A percentile compares a stretch with the other conserved stretches of the same genome.
phyloP scores from a whole-genome alignment of 2,888 invertebrate species.

The Dromius quadrimaculatus region DNA sequence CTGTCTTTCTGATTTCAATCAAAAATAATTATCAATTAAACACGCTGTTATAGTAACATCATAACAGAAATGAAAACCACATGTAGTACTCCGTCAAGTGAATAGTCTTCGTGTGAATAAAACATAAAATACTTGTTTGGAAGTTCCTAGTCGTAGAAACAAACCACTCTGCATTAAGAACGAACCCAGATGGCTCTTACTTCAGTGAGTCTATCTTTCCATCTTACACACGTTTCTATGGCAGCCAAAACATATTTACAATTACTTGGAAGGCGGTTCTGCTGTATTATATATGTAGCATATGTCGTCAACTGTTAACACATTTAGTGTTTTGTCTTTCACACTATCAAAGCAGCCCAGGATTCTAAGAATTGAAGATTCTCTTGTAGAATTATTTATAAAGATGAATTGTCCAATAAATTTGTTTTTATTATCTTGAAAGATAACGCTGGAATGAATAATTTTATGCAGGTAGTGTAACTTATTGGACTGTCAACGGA shows the following conservation, averaged over 20 bases:
- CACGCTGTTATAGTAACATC: slow-evolving; percentile 22
- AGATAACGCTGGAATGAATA: slow-evolving; percentile 24
- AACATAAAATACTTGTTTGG: slow-evolving; percentile 39
- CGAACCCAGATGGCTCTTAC: slow-evolving; percentile 33
- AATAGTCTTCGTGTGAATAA: slow-evolving; percentile 20
- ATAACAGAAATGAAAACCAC: slow-evolving; percentile 38
- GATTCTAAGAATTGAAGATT: slow-evolving; percentile 23
- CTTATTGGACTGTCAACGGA: slow-evolving; percentile 31
- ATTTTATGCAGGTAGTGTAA: slow-evolving; percentile 29
- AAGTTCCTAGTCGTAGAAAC: slow-evolving; percentile 12
- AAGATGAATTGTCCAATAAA: slow-evolving; percentile 26
- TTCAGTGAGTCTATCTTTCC: slow-evolving; percentile 9
- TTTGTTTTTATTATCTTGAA: slow-evolving; percentile 16
- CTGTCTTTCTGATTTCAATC: slow-evolving; percentile 29
- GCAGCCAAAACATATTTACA: slow-evolving; percentile 36
- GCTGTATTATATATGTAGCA: slow-evolving; percentile 40
- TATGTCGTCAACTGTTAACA: slow-evolving; percentile 13
- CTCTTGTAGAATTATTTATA: slow-evolving; percentile 40
- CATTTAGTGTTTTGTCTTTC: slow-evolving; percentile 38
- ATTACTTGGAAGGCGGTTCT: slow-evolving; percentile 14
- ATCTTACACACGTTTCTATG: slow-evolving; percentile 36
- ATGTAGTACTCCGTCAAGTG: slow-evolving; percentile 31
- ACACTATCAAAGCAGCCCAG: slow-evolving; percentile 10
- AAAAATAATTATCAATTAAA: slow-evolving; percentile 42
- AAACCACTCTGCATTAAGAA: slow-evolving; percentile 26